phyloP scores from a whole-genome alignment of 1,140 invertebrate species.

The Drosophila kanapiae region DNA sequence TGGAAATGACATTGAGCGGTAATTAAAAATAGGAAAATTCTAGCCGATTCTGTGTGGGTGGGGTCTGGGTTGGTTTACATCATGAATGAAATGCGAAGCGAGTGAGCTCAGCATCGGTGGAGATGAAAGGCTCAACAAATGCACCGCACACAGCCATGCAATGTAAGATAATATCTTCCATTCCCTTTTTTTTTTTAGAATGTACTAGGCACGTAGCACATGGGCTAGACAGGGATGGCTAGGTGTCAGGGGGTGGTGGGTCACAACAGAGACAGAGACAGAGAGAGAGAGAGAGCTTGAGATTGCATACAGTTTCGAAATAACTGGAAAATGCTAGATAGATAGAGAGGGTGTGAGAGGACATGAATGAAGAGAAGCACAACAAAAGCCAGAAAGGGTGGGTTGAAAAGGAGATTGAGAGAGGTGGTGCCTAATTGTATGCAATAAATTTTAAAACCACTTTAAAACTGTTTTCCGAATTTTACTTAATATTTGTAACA shows the following conservation, averaged over 20 bases:
- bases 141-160: slow-evolving; percentile 20
- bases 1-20: slow-evolving; percentile 66
- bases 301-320: slow-evolving; percentile 58
- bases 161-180: slow-evolving; percentile 27
- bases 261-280: not conserved
- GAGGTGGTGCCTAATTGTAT: slow-evolving; percentile 30
- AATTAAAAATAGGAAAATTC: slow-evolving; percentile 71
- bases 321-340: slow-evolving; percentile 32
- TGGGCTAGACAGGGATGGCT: slow-evolving; percentile 35
- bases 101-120: slow-evolving; percentile 42
- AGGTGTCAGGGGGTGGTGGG: slow-evolving; percentile 8
- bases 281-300: not conserved
- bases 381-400: slow-evolving; percentile 15
- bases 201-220: not conserved
- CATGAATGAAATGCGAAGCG: slow-evolving; percentile 67
- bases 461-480: not conserved
- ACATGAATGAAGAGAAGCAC: slow-evolving; percentile 68
- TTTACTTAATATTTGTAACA: too few relatives aligned
- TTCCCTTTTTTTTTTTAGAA: not conserved
- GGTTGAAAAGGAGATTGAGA: not conserved
- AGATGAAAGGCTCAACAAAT: slow-evolving; percentile 25
- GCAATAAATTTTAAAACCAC: slow-evolving; percentile 22
- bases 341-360: slow-evolving; percentile 10
- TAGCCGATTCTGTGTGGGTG: slow-evolving; percentile 28
- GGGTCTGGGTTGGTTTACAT: slow-evolving; percentile 25